These are phyloP conservation scores for Caenorhabditis sulstoni DNA, from an alignment of 2,888 invertebrate species.

Conservation along the genomic window DNA sequence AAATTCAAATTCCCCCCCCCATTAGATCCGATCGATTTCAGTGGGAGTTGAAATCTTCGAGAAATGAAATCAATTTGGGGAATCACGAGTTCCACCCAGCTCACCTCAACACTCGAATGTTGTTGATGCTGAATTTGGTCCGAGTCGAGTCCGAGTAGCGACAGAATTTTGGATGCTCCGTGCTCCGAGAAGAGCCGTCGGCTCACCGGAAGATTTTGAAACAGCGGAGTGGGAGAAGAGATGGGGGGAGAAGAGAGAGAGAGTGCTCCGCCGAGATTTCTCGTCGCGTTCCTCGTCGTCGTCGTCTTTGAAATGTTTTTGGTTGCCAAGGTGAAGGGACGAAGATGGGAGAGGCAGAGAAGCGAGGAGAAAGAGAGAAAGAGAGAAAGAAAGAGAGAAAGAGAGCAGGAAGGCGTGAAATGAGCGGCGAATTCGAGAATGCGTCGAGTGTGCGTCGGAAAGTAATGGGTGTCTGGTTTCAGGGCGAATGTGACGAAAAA, in stretches of 20 bases:
- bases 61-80: no score
- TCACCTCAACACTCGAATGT: constrained; percentile 10
- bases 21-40: no score
- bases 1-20: no score
- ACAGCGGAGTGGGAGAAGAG: no score
- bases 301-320: no score
- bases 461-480: not conserved
- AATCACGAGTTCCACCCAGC: no score
- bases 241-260: not conserved
- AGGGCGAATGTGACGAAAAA: not conserved
- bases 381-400: constrained; percentile 2
- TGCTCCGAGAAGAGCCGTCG: not conserved
- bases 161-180: constrained; percentile 38
- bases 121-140: constrained; percentile 31
- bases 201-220: constrained; percentile 15
- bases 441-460: not conserved
- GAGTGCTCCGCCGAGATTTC: not conserved
- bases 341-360: constrained; percentile 2
- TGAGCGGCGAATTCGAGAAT: not conserved
- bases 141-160: constrained; percentile 44
- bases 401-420: constrained; percentile 8
- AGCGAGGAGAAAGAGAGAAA: not conserved
- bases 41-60: no score
- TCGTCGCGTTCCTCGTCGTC: not conserved
- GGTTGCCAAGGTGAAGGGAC: no score